These are phyloP conservation scores for Elgaria multicarinata DNA, from an alignment of 2,113 vertebrate genomes.

Conservation along the genomic window DNA sequence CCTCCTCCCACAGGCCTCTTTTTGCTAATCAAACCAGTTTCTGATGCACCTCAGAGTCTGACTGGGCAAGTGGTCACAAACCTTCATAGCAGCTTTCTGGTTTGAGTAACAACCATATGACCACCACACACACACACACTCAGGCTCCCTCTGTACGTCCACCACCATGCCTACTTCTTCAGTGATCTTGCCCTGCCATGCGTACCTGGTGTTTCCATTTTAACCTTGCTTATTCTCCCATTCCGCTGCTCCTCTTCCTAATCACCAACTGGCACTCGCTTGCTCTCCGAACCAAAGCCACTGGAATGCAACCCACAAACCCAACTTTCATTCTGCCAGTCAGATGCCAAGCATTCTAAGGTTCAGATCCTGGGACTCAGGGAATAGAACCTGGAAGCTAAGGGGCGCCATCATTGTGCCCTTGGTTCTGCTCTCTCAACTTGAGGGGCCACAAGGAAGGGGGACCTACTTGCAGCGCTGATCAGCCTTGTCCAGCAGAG, in stretches of 20 bases:
- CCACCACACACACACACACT: too few relatives aligned
- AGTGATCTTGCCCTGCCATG: neutral
- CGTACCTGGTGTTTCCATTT: neutral
- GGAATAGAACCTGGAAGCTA: neutral
- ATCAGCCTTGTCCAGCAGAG: constrained; percentile 95
- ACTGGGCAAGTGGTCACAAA: neutral
- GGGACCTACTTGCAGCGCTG: constrained; percentile 94
- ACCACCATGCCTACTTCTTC: neutral
- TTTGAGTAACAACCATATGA: neutral
- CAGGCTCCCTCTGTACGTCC: neutral
- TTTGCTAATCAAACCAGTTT: neutral
- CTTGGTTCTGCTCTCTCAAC: neutral
- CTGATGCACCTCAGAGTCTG: neutral
- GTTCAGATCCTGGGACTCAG: too few relatives aligned
- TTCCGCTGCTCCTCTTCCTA: neutral
- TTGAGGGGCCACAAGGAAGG: neutral
- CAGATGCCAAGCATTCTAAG: neutral
- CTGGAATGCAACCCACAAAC: too few relatives aligned
- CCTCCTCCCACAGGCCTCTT: neutral
- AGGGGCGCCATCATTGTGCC: neutral
- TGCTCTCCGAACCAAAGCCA: neutral
- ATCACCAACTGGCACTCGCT: neutral
- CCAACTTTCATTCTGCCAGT: neutral
- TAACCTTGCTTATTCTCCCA: neutral
- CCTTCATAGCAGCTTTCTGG: neutral